Evolutionary conservation across 2,797 vertebrate genomes (phyloP), one percentile per base, ranked within the genome.

Genomic region (Onychomys torridus): DNA sequence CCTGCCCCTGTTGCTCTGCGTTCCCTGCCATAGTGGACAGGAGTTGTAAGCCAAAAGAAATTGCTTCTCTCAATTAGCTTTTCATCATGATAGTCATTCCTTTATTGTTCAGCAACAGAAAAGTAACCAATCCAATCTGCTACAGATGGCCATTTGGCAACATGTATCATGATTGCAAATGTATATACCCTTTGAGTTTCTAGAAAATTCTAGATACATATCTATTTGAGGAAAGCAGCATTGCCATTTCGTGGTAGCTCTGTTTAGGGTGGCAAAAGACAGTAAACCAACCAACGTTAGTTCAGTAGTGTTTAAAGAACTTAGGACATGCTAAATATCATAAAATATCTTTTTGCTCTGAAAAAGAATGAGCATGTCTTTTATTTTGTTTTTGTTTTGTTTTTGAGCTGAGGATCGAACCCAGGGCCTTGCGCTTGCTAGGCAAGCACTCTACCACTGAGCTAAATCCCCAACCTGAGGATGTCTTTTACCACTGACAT

Each of bases 241-340:
- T 9, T 49, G 29, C 88, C 83, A 37, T 79, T 79, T 11, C 52
- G 32, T 1, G 25, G 11, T 52, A 73, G 32, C n/a, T 73, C 94
- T 78, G 34, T 75, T 90, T 94, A 10, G 23, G 76, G 95, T 67
- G 32, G 9, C 25, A 85, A 84, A 59, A 90, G 55, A 40, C 21
- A 84, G 77, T 55, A 89, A 85, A 73, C 23, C 69, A 55, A 1
- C 1, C 55, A 78, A 17, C 40, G 21, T 69, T 21, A 32, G 63
- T 84, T 92, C 27, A 49, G 27, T 32, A 79, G 67, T 93, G n/a
- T n/a, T 65, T 84, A 63, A 95, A 76, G 90, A 81, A 85, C 11
- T 88, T 9, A n/a, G 43, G 21, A 85, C 43, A 81, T 5, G 43
- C 16, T 3, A 19, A 73, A 32, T 84, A 16, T 11, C 29, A 23